phyloP scores from a whole-genome alignment of 2,113 vertebrate species.

The Zosterops japonicus region DNA sequence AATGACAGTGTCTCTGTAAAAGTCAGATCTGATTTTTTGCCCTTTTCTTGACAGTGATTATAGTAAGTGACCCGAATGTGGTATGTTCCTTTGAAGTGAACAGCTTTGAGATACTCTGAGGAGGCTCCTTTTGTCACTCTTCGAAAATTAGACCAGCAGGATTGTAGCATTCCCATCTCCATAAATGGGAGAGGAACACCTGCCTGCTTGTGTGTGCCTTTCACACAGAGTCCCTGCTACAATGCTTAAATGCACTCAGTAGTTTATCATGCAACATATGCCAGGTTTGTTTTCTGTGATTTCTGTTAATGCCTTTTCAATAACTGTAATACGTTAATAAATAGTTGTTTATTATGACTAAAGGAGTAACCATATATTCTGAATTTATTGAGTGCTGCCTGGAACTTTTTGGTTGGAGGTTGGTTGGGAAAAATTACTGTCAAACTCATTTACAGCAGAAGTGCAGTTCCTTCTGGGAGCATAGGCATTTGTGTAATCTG shows the following conservation, averaged over 20 bases:
- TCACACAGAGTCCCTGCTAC: not conserved
- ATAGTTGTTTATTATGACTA: slow-evolving; percentile 52
- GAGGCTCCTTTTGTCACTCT: not conserved
- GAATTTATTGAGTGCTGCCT: slow-evolving; percentile 70
- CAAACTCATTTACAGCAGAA: slow-evolving; percentile 71
- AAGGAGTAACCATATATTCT: slow-evolving; percentile 22
- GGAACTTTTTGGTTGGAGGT: slow-evolving; percentile 66
- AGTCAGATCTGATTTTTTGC: slow-evolving; percentile 73
- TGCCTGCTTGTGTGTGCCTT: not conserved
- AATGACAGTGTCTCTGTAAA: slow-evolving; percentile 64
- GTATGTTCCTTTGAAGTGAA: slow-evolving; percentile 58
- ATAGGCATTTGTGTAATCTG: slow-evolving; percentile 77
- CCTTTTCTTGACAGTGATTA: slow-evolving; percentile 68
- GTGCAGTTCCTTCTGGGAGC: slow-evolving; percentile 72
- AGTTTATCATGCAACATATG: not conserved
- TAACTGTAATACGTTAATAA: slow-evolving; percentile 44
- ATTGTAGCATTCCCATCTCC: not conserved
- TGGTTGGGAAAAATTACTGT: slow-evolving; percentile 74
- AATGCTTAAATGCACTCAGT: not conserved
- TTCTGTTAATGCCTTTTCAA: slow-evolving; percentile 59
- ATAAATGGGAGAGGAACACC: not conserved
- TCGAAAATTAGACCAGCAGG: not conserved
- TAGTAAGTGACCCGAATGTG: slow-evolving; percentile 66
- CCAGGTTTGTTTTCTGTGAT: slow-evolving; percentile 7
- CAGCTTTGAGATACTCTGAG: slow-evolving; percentile 27